Conservation (phyloP, 2,888 invertebrate genomes). For the Zhuqinia jingwanae region DNA sequence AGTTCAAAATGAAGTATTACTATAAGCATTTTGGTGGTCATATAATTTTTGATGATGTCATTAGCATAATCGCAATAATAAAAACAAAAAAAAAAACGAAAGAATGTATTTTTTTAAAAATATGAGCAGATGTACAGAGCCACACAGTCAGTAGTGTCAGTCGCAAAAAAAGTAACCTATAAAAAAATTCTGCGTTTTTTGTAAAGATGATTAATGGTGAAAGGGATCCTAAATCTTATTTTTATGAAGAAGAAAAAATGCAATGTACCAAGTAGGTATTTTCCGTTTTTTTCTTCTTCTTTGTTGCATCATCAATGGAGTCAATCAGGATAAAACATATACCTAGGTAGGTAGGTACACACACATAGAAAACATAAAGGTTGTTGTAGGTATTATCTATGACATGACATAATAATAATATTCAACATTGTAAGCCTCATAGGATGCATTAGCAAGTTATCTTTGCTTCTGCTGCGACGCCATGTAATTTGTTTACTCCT, state of each 20-base stretch:
- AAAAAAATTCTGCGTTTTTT: constrained; percentile 44
- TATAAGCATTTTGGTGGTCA: background rate
- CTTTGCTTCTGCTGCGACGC: background rate
- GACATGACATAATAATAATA: constrained; percentile 38
- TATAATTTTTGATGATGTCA: constrained; percentile 40
- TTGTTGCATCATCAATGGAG: background rate
- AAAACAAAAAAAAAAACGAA: constrained; percentile 25
- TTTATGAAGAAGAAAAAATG: constrained; percentile 15
- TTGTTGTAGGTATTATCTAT: background rate
- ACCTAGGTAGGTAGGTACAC: background rate
- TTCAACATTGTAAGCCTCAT: background rate
- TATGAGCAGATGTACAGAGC: constrained; percentile 24
- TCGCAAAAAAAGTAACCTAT: constrained; percentile 24
- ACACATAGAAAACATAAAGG: background rate
- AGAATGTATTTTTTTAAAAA: background rate
- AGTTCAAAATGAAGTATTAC: background rate
- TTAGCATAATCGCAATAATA: constrained; percentile 51
- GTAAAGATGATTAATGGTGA: constrained; percentile 48
- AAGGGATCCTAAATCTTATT: constrained; percentile 39
- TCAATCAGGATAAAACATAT: background rate
- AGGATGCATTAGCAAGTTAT: constrained; percentile 42
- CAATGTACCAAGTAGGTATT: background rate
- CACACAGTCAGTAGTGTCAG: too few species aligned
- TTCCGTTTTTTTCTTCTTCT: background rate
- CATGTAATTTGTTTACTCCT: too few species aligned